Evolutionary conservation across 2,113 vertebrate genomes (phyloP), one percentile per base, ranked within the genome.

Genomic region (Okapia johnstoni): DNA sequence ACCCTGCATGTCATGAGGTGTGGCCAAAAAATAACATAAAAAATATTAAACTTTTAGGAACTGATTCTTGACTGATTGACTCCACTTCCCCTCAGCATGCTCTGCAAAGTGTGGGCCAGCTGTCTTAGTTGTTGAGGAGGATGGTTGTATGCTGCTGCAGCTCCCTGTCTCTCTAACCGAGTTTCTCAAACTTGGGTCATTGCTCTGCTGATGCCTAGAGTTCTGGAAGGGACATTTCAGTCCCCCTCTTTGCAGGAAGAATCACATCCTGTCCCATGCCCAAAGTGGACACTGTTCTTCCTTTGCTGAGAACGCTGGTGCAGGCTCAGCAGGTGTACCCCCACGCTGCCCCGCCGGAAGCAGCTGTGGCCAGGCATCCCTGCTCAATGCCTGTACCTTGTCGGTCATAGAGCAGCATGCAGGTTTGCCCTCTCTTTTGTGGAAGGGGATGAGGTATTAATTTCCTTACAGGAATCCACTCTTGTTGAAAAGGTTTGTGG

Each of bases 321-420:
- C 28, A 57, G 85, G 52, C 70, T 85, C 60, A 2, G 30, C 28
- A 36, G 57, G 13, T 14, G 50, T 52, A 21, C 2, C 77, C 77
- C 13, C 30, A 23, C 0, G 0, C 8, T 5, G 7, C 14, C 0
- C 21, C 58, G 15, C 8, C 9, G 6, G 21, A 16, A 52, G 12
- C 13, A 0, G 7, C 33, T 23, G 5, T 40, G 80, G 33, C 33
- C 52, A 36, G 52, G 33, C 80, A 2, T 26, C n/a, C 25, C 33
- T 55, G 80, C 80, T 23, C 5, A 0, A 1, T 1, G 1, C 43
- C 48, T 76, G n/a, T 6, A 2, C 25, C 40, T 14, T 3, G 8
- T 6, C 3, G 6, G 6, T 28, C 25, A 6, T 2, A 26, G 21
- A 79, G 55, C 50, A 17, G 21, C 14, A 0, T 2, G 15, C 7